Conservation (phyloP, 2,888 invertebrate species). For the Caenorhabditis afra region DNA sequence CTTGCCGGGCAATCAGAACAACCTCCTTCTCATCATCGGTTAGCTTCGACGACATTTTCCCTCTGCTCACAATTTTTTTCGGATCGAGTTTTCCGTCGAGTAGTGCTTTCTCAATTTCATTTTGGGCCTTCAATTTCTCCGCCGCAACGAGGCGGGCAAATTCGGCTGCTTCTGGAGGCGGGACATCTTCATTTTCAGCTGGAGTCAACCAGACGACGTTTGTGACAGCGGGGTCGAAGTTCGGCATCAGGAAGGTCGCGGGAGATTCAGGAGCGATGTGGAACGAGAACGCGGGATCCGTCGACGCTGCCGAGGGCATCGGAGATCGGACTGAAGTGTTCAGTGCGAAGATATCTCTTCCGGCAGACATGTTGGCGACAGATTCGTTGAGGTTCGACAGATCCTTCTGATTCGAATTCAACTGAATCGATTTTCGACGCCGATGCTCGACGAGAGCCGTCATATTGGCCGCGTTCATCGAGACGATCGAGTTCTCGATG, state of each 20-base stretch:
- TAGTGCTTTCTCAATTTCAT: background rate
- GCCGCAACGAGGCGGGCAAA: conserved; percentile 6
- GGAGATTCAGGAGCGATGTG: background rate
- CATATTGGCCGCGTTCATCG: background rate
- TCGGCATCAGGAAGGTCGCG: conserved; percentile 12
- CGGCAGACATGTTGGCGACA: background rate
- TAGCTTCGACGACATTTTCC: conserved; percentile 2
- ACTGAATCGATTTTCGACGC: conserved; percentile 4
- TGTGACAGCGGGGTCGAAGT: conserved; percentile 26
- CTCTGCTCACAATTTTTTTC: background rate
- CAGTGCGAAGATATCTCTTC: conserved; percentile 40
- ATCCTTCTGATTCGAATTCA: background rate
- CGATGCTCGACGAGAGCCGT: conserved; percentile 18
- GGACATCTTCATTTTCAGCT: background rate
- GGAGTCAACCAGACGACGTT: conserved; percentile 33
- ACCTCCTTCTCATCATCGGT: conserved; percentile 18
- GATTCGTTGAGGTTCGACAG: conserved; percentile 6
- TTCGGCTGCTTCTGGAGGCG: conserved; percentile 29
- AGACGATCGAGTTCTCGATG: conserved; percentile 27
- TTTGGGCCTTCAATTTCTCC: background rate
- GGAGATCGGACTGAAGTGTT: conserved; percentile 39
- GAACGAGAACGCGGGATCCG: background rate
- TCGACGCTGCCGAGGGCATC: background rate
- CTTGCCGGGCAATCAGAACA: conserved; percentile 14
- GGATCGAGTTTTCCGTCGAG: background rate